Percentiles rank a stretch among this genome's conserved stretches.
Evolutionary conservation across 2,888 invertebrate species (phyloP).

Genomic region (Eupithecia inturbata): DNA sequence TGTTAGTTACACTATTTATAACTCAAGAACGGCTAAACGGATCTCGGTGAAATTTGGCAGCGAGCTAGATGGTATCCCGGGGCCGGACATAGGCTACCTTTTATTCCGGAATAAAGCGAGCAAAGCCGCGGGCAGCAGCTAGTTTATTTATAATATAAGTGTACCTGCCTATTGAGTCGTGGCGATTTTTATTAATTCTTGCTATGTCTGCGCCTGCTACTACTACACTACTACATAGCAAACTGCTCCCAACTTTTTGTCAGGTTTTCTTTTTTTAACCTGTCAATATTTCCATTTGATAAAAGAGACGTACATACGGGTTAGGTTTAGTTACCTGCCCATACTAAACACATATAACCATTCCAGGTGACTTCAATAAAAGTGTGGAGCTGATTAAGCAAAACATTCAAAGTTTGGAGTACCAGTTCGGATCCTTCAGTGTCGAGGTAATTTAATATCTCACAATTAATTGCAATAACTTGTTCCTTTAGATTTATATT

Average conservation of each 20-base stretch:
- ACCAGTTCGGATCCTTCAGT: conserved; percentile 86
- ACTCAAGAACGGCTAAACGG: too few species aligned
- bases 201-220: too few species aligned
- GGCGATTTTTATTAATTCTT: too few species aligned
- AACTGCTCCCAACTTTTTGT: neutral
- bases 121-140: too few species aligned
- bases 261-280: neutral
- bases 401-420: conserved; percentile 83
- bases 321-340: neutral
- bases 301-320: neutral
- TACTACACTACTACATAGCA: too few species aligned
- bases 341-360: neutral
- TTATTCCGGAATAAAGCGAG: too few species aligned
- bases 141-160: too few species aligned
- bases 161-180: too few species aligned
- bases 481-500: neutral
- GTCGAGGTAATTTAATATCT: conserved; percentile 76
- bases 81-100: too few species aligned
- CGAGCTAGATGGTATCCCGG: too few species aligned
- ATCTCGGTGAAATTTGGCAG: too few species aligned
- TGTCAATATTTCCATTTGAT: neutral
- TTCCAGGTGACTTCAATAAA: conserved; percentile 69
- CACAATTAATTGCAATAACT: neutral
- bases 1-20: too few species aligned
- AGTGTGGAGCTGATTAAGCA: conserved; percentile 80